These are phyloP conservation scores for Smithornis capensis DNA, from an alignment of 2,113 vertebrate species.

Conservation along the genomic window DNA sequence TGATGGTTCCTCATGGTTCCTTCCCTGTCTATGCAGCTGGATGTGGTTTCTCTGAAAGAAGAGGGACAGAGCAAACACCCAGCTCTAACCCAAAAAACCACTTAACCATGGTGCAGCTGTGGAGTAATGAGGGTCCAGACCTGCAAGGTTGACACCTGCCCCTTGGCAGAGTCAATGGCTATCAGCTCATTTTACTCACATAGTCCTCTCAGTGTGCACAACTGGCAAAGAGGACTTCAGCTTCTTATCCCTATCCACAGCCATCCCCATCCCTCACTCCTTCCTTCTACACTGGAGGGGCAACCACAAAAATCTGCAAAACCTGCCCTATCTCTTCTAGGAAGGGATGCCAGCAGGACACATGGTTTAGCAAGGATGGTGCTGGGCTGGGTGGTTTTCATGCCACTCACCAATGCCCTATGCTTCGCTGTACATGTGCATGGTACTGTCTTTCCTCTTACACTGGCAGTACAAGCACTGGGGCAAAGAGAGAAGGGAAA, in stretches of 20 bases:
- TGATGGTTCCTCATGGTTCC: background rate
- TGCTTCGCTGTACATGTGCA: accelerated
- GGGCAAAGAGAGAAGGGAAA: background rate
- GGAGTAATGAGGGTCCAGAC: background rate
- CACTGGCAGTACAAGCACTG: background rate
- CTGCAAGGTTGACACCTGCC: background rate
- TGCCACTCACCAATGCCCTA: background rate
- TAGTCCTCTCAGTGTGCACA: background rate
- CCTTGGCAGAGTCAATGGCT: background rate
- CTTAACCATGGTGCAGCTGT: background rate
- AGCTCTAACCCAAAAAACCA: background rate
- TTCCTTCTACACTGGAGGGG: background rate
- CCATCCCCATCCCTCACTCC: background rate
- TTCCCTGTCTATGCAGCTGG: background rate
- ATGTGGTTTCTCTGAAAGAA: background rate
- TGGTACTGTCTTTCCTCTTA: background rate
- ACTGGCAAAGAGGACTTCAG: background rate
- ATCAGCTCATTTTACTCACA: background rate
- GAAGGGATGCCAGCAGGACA: background rate
- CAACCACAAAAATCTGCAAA: background rate
- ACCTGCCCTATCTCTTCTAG: background rate
- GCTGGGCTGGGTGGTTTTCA: background rate
- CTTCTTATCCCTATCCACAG: background rate
- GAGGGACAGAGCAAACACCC: background rate
- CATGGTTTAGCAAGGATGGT: background rate